Base-by-base conservation (phyloP, 2,797 vertebrate species). In the Sylvia borin region DNA sequence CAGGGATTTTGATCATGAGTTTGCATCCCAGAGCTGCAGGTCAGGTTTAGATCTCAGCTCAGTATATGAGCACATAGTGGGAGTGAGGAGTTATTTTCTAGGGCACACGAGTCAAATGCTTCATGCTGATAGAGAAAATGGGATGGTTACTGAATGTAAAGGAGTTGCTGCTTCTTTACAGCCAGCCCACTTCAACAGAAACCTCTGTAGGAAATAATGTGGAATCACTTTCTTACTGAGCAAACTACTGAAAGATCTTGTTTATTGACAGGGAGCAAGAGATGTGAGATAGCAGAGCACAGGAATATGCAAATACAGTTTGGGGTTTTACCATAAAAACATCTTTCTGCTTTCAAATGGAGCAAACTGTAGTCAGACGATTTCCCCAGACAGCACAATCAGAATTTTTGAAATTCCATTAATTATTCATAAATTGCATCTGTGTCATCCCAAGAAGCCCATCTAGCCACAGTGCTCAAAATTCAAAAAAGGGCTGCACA, bases 51-150 rank as follows among this genome's bases (percentile, higher is more conserved):
- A 88, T 81, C 85, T 92, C 90, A 60, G 48, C 62, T 93, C 81
- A 79, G 57, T 58, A 58, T 61, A 79, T 40, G 47, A 91, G 78
- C 87, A 88, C 82, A 61, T 36, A 81, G 12, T 61, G 26, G 48
- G 82, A 93, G 76, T 57, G n/a, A 92, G 29, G 47, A 92, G 93
- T 68, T 91, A 92, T 85, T 92, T 93, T 87, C 95, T 67, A 94
- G 91, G 97, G 90, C 95, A 95, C 75, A 91, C n/a, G 68, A 87
- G 75, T 94, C 93, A 95, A 85, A 90, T 87, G 62, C 48, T 97
- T 91, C 55, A 66, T 73, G 73, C 47, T 85, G 86, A 96, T 85
- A 80, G 78, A 97, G 88, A 94, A 92, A 96, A 95, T 51, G 40
- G 85, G 65, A 85, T 90, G 51, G 78, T 93, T 95, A 86, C 84